phyloP scores from a whole-genome alignment of 2,888 invertebrate species.

The Biston stratarius region DNA sequence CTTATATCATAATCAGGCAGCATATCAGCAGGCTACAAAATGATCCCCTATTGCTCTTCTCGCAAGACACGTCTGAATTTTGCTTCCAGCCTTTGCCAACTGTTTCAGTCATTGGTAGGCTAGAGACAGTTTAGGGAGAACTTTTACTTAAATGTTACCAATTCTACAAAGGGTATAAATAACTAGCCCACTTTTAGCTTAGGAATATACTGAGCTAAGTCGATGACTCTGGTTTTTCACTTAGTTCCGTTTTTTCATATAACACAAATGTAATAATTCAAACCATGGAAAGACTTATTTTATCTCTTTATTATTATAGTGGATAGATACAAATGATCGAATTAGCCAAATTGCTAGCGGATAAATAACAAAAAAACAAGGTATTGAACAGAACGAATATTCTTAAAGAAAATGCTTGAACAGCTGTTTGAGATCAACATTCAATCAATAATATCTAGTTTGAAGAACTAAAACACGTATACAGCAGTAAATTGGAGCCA shows the following conservation, averaged over 20 bases:
- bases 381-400: constrained; percentile 32
- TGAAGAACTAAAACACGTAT: no score
- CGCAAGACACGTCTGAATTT: no score
- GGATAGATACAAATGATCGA: constrained; percentile 34
- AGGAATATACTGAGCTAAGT: no score
- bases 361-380: constrained; percentile 22
- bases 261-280: neutral
- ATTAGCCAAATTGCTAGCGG: constrained; percentile 6
- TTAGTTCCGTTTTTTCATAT: neutral
- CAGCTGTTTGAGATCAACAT: constrained; percentile 36
- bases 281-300: neutral
- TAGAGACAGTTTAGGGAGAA: no score
- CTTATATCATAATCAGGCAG: no score
- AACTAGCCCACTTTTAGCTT: no score
- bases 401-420: constrained; percentile 22
- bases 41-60: no score
- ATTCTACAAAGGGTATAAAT: no score
- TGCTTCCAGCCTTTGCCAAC: neutral
- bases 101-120: neutral
- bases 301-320: constrained; percentile 14
- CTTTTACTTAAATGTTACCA: no score
- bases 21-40: no score
- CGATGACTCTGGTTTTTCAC: no score
- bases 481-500: no score
- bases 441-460: constrained; percentile 13